Evolutionary conservation across 2,797 vertebrate genomes (phyloP).

Genomic region (Melanotaenia parkinsoni): DNA sequence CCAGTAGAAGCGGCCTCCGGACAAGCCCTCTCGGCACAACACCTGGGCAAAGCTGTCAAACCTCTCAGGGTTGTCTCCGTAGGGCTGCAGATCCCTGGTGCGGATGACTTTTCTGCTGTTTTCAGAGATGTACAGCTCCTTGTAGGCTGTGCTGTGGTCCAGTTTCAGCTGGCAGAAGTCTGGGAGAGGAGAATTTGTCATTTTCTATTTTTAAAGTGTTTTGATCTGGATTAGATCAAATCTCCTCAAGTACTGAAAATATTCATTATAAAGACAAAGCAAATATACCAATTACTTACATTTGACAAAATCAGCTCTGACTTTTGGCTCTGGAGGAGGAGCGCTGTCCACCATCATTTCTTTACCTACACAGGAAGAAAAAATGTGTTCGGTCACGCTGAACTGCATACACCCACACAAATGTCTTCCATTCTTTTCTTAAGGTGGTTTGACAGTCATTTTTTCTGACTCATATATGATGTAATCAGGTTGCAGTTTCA

Average conservation of each 20-base stretch:
- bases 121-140: constrained; percentile 85
- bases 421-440: constrained; percentile 37
- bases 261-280: no score
- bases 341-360: constrained; percentile 79
- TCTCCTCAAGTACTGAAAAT: no score
- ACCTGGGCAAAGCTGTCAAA: constrained; percentile 88
- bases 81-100: constrained; percentile 84
- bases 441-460: background rate
- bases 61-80: constrained; percentile 77
- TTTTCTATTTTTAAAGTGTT: background rate
- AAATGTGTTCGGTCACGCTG: constrained; percentile 23
- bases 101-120: constrained; percentile 82
- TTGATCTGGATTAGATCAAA: background rate
- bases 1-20: constrained; percentile 85
- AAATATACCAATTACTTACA: constrained; percentile 69
- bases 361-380: constrained; percentile 72
- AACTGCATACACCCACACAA: constrained; percentile 32
- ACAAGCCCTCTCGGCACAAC: constrained; percentile 82
- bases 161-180: constrained; percentile 85
- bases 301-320: constrained; percentile 83
- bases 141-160: constrained; percentile 82
- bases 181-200: constrained; percentile 29
- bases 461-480: constrained; percentile 4
- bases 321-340: constrained; percentile 77
- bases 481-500: background rate